Evolutionary conservation across 2,888 invertebrate genomes (phyloP), one percentile per base, ranked within the genome.

Genomic region (Sipunculus nudus): DNA sequence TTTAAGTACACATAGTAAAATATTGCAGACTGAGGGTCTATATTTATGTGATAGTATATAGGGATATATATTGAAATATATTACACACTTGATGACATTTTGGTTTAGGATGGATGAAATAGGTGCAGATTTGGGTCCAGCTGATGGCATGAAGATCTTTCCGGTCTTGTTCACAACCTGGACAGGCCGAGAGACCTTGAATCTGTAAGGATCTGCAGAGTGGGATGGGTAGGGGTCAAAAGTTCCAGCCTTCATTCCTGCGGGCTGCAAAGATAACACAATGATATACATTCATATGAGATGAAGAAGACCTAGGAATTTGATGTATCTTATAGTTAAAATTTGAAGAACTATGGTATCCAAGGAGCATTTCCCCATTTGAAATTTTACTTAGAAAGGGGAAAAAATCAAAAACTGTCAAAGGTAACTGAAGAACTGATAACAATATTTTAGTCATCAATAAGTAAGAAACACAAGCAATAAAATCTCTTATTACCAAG

Each of bases 151-250:
- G 67, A 81, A 84, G 26, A 70, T 78, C 64, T 75, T 80, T 29
- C 82, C 82, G 52, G 72, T 76, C 61, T 80, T 81, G 70, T 83
- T 83, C 21, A 81, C 79, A n/a, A 81, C 75, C 62, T 79, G 73
- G n/a, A 77, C 55, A 38, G 77, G 71, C 49, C 76, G 58, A 35
- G 65, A 65, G 28, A 73, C 56, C 52, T 75, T 76, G 26, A 74
- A 67, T 58, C 74, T 77, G 69, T 76, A 82, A 4, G 78, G 72
- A 58, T 82, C 80, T 16, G 68, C 73, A 16, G 81, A 80, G 60
- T 84, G 81, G 1, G 74, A 71, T n/a, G 84, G 84, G 64, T 83
- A 84, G 4, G 75, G 73, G 58, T 80, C 79, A 71, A 84, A 83
- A 53, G 82, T 82, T 29, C 84, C 84, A 48, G 79, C 76, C 64